Conservation (phyloP, 2,113 vertebrate genomes). For the Hiodon tergisus region DNA sequence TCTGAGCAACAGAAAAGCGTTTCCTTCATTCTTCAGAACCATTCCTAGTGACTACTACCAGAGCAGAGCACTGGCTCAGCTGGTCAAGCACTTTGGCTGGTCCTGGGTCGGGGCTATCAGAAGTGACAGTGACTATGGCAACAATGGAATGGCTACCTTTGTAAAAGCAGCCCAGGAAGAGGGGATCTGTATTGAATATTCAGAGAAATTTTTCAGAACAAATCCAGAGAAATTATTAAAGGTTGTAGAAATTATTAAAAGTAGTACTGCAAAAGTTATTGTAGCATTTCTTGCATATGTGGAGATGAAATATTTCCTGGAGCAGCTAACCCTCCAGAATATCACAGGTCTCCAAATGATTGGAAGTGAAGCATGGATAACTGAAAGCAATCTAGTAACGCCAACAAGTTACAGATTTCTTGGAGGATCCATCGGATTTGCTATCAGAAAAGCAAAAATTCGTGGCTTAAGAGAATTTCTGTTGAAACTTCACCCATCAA, state of each 20-base stretch:
- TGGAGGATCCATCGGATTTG: conserved; percentile 55
- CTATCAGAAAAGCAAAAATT: conserved; percentile 52
- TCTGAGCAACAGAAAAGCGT: conserved; percentile 55
- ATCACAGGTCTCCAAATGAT: conserved; percentile 59
- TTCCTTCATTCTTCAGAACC: conserved; percentile 28
- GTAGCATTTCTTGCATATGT: conserved; percentile 57
- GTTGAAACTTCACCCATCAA: conserved; percentile 36
- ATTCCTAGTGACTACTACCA: not conserved
- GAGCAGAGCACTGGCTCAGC: too few species aligned
- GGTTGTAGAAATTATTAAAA: conserved; percentile 53
- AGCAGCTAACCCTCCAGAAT: conserved; percentile 53
- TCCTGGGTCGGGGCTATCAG: too few species aligned
- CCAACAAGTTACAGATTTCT: conserved; percentile 51
- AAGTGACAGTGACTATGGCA: conserved; percentile 57
- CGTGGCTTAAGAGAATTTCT: conserved; percentile 54
- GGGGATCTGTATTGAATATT: conserved; percentile 59
- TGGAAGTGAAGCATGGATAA: conserved; percentile 64
- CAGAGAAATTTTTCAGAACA: too few species aligned
- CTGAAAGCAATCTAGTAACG: conserved; percentile 51
- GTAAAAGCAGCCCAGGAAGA: conserved; percentile 47
- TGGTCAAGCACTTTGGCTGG: too few species aligned
- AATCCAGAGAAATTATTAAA: conserved; percentile 39
- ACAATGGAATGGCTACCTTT: conserved; percentile 61
- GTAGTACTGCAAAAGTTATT: conserved; percentile 54
- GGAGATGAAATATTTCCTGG: conserved; percentile 57